Evolutionary conservation across 1,140 invertebrate species (phyloP), one percentile per base, ranked within the genome.

Genomic region (Papilio aristodemus): DNA sequence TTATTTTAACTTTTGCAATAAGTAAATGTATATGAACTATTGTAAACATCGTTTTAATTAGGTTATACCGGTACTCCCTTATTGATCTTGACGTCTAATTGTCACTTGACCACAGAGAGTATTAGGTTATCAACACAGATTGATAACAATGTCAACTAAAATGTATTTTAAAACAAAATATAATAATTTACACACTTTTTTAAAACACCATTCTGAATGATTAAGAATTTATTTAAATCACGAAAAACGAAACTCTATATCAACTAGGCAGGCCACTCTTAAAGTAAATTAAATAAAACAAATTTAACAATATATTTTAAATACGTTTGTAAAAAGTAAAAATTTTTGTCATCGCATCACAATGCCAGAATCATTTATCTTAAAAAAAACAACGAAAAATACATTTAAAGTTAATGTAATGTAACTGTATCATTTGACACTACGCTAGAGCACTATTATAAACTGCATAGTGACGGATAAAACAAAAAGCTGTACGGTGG

Each of bases 401-500:
- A 22, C 19, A 25, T 54, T 54, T 19, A 25, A 13, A 22, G n/a
- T n/a, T n/a, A n/a, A n/a, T n/a, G n/a, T n/a, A n/a, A n/a, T n/a
- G n/a, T 3, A 19, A 54, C 9, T 54, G 46, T 19, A 54, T 54
- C 46, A 60, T 8, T 60, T n/a, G n/a, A 60, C 25, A 59, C 13
- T 17, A n/a, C 36, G 59, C 6, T 41, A 41, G 41, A 50, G 39
- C 63, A 66, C 63, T 66, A 66, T 46, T 27, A 10, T 66, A 50
- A 50, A 66, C 25, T 50, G 63, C 63, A 66, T 66, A 50, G 43
- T 46, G 63, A 66, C 70, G 73, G 71, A 64, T 69, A 73, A 69
- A 67, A 69, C 74, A 72, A 79, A 77, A 74, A 77, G 74, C 71
- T 83, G 76, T 81, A 80, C 79, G 78, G 81, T 85, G 84, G 85